A percentile compares a stretch with the other conserved stretches of the same genome.
phyloP scores from a whole-genome alignment of 2,888 invertebrate species.

The Eudasyphora cyanicolor region DNA sequence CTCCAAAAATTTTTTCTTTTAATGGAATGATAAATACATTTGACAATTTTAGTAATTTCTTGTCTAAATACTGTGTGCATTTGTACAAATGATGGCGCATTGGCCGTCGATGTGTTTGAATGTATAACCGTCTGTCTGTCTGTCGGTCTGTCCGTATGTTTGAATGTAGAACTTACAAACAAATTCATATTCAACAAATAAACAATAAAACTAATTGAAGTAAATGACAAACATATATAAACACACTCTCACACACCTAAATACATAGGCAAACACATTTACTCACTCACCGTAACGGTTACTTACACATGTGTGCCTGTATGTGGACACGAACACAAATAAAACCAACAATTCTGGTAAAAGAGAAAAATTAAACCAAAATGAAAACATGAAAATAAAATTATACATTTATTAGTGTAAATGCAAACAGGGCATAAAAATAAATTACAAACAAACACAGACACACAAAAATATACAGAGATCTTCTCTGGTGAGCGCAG shows the following conservation, averaged over 20 bases:
- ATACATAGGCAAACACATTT: too few relatives aligned
- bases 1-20: too few relatives aligned
- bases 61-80: too few relatives aligned
- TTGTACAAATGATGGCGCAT: background rate
- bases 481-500: too few relatives aligned
- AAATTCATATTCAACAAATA: constrained; percentile 52
- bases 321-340: background rate
- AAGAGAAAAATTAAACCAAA: constrained; percentile 18
- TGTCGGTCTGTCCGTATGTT: background rate
- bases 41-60: too few relatives aligned
- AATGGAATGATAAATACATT: too few relatives aligned
- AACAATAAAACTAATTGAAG: constrained; percentile 77
- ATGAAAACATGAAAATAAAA: constrained; percentile 41
- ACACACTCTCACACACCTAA: constrained; percentile 8
- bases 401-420: constrained; percentile 39
- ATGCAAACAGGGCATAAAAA: constrained; percentile 31
- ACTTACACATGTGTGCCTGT: constrained; percentile 8
- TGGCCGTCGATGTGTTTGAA: constrained; percentile 46
- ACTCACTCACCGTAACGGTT: too few relatives aligned
- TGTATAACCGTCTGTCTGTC: background rate
- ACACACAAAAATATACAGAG: background rate
- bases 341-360: background rate
- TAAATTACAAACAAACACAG: constrained; percentile 10
- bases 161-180: constrained; percentile 43
- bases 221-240: constrained; percentile 66